Evolutionary conservation across 2,797 vertebrate genomes (phyloP).

Genomic region (Gymnoscopelus braueri): DNA sequence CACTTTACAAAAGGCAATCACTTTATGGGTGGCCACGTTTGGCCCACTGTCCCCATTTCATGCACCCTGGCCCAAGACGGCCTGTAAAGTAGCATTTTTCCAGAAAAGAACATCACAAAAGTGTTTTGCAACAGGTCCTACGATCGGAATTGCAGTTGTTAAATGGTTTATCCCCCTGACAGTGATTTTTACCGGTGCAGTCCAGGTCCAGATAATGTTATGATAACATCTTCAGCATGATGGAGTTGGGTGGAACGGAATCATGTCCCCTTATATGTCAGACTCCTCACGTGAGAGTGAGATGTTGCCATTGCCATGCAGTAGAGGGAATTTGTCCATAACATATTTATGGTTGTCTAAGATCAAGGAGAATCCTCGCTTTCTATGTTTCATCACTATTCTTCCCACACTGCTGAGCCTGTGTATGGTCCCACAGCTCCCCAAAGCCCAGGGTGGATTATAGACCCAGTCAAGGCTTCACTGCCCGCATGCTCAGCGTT

Average conservation of each 20-base stretch:
- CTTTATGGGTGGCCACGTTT: no score
- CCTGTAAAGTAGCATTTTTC: no score
- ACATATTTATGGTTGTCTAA: neutral
- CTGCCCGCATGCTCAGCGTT: neutral
- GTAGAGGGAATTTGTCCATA: neutral
- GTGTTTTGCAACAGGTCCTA: no score
- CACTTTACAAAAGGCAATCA: no score
- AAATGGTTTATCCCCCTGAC: neutral
- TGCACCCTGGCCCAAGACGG: no score
- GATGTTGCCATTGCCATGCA: neutral
- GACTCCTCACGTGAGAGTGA: neutral
- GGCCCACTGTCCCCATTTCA: no score
- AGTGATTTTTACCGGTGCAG: neutral
- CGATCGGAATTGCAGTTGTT: no score
- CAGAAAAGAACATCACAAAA: no score
- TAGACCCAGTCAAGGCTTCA: slow-evolving; percentile 9
- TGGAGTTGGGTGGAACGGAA: neutral
- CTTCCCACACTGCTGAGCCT: neutral
- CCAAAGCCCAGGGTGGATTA: slow-evolving; percentile 6
- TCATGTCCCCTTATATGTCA: neutral
- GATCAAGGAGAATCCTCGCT: slow-evolving; percentile 5
- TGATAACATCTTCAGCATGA: neutral
- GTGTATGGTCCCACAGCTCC: neutral
- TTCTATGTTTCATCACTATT: neutral
- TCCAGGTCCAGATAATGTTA: neutral